These are phyloP conservation scores for Atrina japonica DNA, from an alignment of 2,888 invertebrate species.

Conservation along the genomic window DNA sequence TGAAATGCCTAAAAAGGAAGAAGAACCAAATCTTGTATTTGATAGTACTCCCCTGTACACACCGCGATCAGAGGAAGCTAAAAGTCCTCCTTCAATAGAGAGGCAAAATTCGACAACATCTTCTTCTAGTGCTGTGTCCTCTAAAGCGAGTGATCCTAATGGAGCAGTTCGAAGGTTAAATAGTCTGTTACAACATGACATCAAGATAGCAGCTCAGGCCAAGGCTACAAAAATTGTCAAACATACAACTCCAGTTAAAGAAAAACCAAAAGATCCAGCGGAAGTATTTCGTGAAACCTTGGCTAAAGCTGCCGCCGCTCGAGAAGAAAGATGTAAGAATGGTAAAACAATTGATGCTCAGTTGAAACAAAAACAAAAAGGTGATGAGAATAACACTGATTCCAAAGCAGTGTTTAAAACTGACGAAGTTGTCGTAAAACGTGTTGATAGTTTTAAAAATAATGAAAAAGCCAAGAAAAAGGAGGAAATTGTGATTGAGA, in stretches of 20 bases:
- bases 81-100: slow-evolving; percentile 35
- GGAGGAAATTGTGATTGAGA: neutral
- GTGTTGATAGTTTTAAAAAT: slow-evolving; percentile 14
- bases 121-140: slow-evolving; percentile 30
- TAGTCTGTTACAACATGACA: slow-evolving; percentile 70
- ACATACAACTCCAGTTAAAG: slow-evolving; percentile 57
- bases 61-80: slow-evolving; percentile 14
- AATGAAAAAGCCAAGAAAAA: neutral
- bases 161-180: slow-evolving; percentile 58
- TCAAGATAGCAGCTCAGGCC: slow-evolving; percentile 64
- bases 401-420: slow-evolving; percentile 26
- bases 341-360: slow-evolving; percentile 57
- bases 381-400: slow-evolving; percentile 25
- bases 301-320: slow-evolving; percentile 58
- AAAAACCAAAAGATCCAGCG: slow-evolving; percentile 66
- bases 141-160: slow-evolving; percentile 18
- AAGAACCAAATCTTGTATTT: slow-evolving; percentile 32
- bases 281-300: slow-evolving; percentile 66
- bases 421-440: slow-evolving; percentile 25
- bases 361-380: slow-evolving; percentile 37
- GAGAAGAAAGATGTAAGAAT: slow-evolving; percentile 56
- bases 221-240: slow-evolving; percentile 60
- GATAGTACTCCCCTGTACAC: slow-evolving; percentile 19
- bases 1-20: slow-evolving; percentile 39
- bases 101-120: slow-evolving; percentile 46